Conservation (phyloP, 2,113 vertebrate genomes). For the Eonycteris spelaea region DNA sequence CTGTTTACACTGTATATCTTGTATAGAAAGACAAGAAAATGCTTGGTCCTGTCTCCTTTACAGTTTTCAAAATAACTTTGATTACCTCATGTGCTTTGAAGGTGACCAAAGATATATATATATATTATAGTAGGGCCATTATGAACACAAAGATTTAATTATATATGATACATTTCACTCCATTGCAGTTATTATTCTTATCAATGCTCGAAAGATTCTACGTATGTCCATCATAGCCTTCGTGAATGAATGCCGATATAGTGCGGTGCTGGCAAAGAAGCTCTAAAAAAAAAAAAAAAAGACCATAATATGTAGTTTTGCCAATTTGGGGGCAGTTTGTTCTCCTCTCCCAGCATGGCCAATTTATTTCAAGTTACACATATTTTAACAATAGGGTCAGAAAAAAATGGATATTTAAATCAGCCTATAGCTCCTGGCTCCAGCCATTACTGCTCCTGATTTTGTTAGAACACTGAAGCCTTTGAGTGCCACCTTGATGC, state of each 20-base stretch:
- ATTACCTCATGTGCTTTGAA: not conserved
- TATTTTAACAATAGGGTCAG: not conserved
- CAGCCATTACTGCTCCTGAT: not conserved
- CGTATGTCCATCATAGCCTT: not conserved
- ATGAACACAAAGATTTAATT: not conserved
- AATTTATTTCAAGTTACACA: not conserved
- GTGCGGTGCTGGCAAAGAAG: not conserved
- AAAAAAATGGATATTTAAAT: not conserved
- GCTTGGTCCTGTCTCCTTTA: not conserved
- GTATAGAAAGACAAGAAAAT: not conserved
- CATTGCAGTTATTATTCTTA: not conserved
- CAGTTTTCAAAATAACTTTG: not conserved
- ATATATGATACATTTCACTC: not conserved
- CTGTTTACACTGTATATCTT: not conserved
- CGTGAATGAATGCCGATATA: not conserved
- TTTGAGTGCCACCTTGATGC: not conserved
- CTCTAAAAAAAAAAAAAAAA: not conserved
- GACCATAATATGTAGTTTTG: not conserved
- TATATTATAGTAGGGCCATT: not conserved
- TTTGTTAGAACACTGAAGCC: fast-evolving
- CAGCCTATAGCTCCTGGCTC: not conserved
- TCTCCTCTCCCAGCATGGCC: not conserved
- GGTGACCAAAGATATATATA: not conserved
- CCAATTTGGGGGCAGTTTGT: not conserved
- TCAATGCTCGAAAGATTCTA: not conserved